Conservation (phyloP, 2,797 vertebrate genomes). For the Etheostoma perlongum region DNA sequence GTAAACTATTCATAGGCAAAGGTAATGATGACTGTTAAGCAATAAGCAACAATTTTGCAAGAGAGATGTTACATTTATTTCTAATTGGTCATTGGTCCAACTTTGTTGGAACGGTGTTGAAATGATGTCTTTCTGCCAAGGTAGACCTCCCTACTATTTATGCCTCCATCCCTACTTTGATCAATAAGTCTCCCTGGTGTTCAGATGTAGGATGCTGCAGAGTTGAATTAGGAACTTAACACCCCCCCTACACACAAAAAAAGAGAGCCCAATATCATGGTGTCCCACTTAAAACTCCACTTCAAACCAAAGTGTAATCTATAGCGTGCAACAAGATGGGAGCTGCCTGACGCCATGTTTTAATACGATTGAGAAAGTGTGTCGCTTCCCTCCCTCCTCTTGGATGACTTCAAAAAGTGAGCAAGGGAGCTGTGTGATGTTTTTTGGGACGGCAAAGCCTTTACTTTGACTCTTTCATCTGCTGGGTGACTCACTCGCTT, state of each 20-base stretch:
- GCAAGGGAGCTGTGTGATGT: slow-evolving; percentile 80
- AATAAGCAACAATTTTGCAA: background rate
- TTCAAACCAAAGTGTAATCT: slow-evolving; percentile 80
- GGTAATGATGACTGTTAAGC: background rate
- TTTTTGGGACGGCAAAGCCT: slow-evolving; percentile 79
- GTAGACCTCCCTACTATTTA: slow-evolving; percentile 38
- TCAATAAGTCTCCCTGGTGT: slow-evolving; percentile 58
- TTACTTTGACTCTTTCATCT: slow-evolving; percentile 85
- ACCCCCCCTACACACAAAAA: slow-evolving; percentile 4
- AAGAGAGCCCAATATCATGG: slow-evolving; percentile 56
- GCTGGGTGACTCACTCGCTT: slow-evolving; percentile 75
- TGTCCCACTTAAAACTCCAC: slow-evolving; percentile 82
- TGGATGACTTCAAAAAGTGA: slow-evolving; percentile 82
- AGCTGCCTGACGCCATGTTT: slow-evolving; percentile 81
- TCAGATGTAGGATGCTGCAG: slow-evolving; percentile 48
- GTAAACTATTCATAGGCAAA: background rate
- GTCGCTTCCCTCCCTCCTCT: slow-evolving; percentile 80
- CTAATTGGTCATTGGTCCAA: slow-evolving; percentile 12
- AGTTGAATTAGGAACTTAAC: slow-evolving; percentile 55
- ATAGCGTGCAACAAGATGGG: slow-evolving; percentile 76
- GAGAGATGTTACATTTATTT: background rate
- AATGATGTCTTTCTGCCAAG: slow-evolving; percentile 26
- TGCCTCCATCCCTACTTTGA: slow-evolving; percentile 52
- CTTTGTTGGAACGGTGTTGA: slow-evolving; percentile 17
- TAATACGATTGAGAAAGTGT: slow-evolving; percentile 83